Conservation (phyloP, 1,140 invertebrate species). For the Aphelenchoides fujianensis region DNA sequence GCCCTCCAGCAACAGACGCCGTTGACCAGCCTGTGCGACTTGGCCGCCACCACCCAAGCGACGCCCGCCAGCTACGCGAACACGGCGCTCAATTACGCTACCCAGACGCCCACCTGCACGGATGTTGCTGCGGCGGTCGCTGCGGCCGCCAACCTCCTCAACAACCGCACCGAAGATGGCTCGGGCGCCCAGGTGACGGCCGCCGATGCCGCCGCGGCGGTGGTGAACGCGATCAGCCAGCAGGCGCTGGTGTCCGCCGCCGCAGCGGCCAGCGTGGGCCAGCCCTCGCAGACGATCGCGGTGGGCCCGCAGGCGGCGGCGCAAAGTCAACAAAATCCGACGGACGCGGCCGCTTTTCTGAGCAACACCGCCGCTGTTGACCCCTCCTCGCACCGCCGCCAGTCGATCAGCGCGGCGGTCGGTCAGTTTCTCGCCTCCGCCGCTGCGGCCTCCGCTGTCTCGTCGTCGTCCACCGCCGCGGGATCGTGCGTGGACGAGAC, state of each 20-base stretch:
- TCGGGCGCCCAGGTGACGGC: not conserved
- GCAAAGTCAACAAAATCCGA: conserved; percentile 3
- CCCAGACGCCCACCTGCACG: not conserved
- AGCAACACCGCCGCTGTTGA: not conserved
- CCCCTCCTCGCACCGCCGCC: not conserved
- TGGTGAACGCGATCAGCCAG: not conserved
- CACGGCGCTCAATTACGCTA: no score
- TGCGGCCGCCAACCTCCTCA: not conserved
- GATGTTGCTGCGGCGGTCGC: not conserved
- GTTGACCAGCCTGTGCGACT: not conserved
- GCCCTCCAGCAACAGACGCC: not conserved
- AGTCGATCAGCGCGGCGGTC: not conserved
- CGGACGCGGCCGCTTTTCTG: not conserved
- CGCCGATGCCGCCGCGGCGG: not conserved
- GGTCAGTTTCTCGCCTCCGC: not conserved
- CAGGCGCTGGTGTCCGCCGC: not conserved
- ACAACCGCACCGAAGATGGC: not conserved
- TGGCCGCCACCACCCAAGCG: not conserved
- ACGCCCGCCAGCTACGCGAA: not conserved
- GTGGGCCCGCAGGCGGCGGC: not conserved
- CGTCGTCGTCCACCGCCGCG: not conserved
- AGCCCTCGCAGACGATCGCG: not conserved
- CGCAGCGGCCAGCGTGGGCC: no score
- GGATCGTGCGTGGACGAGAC: not conserved
- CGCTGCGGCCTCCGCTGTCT: not conserved